These are phyloP conservation scores for Heteromormyrus szaboi DNA, from an alignment of 2,797 vertebrate species.

Conservation along the genomic window DNA sequence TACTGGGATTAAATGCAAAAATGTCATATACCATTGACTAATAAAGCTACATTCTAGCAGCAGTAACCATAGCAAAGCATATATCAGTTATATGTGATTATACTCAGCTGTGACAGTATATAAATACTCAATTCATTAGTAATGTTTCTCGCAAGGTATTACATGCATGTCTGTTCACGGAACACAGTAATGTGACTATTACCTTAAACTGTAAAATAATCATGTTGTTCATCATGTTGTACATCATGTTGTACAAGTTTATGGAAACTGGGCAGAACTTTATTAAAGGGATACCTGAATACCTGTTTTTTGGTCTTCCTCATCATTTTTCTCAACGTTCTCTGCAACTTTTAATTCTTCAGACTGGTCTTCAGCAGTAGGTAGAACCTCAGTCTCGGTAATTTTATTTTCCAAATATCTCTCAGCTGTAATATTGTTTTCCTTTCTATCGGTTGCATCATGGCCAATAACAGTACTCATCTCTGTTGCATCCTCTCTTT, in stretches of 20 bases:
- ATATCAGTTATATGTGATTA: neutral
- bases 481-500: constrained; percentile 15
- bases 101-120: neutral
- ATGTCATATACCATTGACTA: neutral
- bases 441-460: neutral
- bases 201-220: neutral
- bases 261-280: neutral
- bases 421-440: neutral
- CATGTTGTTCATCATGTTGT: neutral
- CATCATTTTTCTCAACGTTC: neutral
- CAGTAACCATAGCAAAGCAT: neutral
- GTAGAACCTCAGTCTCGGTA: neutral
- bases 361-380: neutral
- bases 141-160: neutral
- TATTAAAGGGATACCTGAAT: neutral
- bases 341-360: constrained; percentile 20
- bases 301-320: neutral
- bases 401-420: neutral
- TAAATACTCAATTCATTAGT: neutral
- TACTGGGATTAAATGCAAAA: neutral
- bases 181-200: neutral
- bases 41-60: neutral
- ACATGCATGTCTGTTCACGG: neutral
- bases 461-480: neutral
- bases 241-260: neutral